These are phyloP conservation scores for Apis laboriosa DNA, from an alignment of 1,140 invertebrate species.

Conservation along the genomic window DNA sequence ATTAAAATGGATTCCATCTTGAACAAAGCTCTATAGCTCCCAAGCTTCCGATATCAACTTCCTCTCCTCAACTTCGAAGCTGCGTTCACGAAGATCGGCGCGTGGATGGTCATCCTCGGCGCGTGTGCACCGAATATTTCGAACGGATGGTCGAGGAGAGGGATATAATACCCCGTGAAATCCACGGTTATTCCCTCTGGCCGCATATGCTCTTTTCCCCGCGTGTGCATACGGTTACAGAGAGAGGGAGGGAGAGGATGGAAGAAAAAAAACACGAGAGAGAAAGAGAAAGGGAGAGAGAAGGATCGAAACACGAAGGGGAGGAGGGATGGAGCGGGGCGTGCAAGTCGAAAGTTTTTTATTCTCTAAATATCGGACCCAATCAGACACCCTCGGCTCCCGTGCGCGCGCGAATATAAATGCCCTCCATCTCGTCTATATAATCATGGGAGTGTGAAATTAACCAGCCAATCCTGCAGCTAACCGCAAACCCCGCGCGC, in stretches of 20 bases:
- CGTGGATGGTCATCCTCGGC: not conserved
- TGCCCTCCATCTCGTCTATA: constrained; percentile 76
- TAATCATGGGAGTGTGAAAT: constrained; percentile 80
- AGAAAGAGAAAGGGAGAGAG: not conserved
- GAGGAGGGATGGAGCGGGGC: not conserved
- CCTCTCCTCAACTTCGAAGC: too few relatives aligned
- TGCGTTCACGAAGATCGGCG: not conserved
- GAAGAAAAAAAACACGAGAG: not conserved
- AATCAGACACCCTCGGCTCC: constrained; percentile 66
- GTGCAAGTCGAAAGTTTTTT: constrained; percentile 53
- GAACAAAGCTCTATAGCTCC: not conserved
- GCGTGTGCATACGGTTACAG: not conserved
- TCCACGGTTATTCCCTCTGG: not conserved
- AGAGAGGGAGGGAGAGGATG: not conserved
- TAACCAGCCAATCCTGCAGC: constrained; percentile 76
- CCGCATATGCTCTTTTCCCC: not conserved
- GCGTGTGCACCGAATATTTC: not conserved
- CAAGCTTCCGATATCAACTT: too few relatives aligned
- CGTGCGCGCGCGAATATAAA: constrained; percentile 73
- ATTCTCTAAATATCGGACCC: constrained; percentile 70
- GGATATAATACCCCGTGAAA: not conserved
- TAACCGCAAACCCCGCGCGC: constrained; percentile 66
- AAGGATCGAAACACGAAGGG: not conserved
- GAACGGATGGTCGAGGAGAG: too few relatives aligned
- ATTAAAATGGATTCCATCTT: too few relatives aligned